Evolutionary conservation across 92 coral and sea anemone genomes (phyloP), one percentile per base, ranked within the genome.

Genomic region (Zoanthus sociatus): DNA sequence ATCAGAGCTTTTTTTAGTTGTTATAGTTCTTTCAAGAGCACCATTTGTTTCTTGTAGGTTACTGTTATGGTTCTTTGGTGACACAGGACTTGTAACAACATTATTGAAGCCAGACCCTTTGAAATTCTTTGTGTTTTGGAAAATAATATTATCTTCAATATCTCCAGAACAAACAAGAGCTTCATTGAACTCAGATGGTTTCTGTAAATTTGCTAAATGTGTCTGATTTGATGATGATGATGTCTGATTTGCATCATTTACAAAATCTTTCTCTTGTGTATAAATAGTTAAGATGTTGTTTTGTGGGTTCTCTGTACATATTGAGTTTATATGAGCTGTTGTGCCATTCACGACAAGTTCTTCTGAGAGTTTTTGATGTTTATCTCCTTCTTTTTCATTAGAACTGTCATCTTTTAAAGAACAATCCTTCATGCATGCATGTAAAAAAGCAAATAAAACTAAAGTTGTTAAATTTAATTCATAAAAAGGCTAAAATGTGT

Each of bases 371-470:
- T 0, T 77, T 77, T 46, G 9, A 31, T 1, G 8, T 30, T 51
- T 7, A 53, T 16, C 44, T 51, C 20, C 68, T 77, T 76, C 58
- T 20, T 51, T 26, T 15, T 77, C 82, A 51, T 77, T 77, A 6
- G 48, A 63, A 14, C 75, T 66, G 13, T 81, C 85, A 63, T 81
- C 85, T 81, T 66, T 81, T 6, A 5, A 11, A 44, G 58, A 18
- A 26, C 60, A 21, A 1, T 81, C 85, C 85, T 81, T 67, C 16
- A 66, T 0, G 26, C 12, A 64, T 32, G 44, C 26, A 26, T 26
- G 26, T 26, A 6, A 17, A 42, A 18, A 21, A 79, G 5, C 10
- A 64, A 44, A 20, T 12, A n/a, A 2, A 12, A 8, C 26, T 4
- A 63, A 63, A 63, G 6, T 17, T 16, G 20, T 58, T 14, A 58